These are phyloP conservation scores for human (Homo sapiens) DNA, from an alignment of 2,113 vertebrate genomes.

Conservation along the genomic window DNA sequence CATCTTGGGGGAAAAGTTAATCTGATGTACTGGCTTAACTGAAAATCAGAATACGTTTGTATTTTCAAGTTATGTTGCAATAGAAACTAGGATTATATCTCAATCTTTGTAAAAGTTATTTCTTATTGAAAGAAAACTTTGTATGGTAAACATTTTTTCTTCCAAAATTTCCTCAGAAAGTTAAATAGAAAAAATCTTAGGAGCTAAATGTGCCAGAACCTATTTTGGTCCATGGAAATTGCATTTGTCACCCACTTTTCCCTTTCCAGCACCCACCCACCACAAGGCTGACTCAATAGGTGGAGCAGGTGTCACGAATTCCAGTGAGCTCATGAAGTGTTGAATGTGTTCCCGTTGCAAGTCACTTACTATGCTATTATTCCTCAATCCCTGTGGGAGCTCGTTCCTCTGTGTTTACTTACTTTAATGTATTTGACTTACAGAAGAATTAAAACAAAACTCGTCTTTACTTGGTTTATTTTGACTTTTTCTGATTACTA, in stretches of 20 bases:
- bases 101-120: background rate
- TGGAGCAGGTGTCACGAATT: conserved; percentile 69
- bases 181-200: conserved; percentile 32
- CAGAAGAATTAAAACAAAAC: background rate
- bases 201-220: conserved; percentile 40
- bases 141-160: conserved; percentile 24
- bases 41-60: conserved; percentile 37
- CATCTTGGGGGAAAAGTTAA: background rate
- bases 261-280: conserved; percentile 64
- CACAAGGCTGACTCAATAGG: conserved; percentile 71
- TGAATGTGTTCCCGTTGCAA: background rate
- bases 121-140: background rate
- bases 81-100: conserved; percentile 2
- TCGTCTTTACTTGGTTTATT: background rate
- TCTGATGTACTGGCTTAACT: conserved; percentile 13
- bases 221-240: conserved; percentile 66
- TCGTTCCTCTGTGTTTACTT: conserved; percentile 2
- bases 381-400: background rate
- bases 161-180: conserved; percentile 36
- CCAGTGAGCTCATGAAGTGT: conserved; percentile 48
- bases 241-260: conserved; percentile 65
- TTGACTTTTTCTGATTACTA: background rate
- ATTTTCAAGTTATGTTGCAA: conserved; percentile 10
- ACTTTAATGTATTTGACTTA: background rate
- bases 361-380: background rate